Evolutionary conservation across 2,888 invertebrate genomes (phyloP).

Genomic region (Ectemnius continuus): DNA sequence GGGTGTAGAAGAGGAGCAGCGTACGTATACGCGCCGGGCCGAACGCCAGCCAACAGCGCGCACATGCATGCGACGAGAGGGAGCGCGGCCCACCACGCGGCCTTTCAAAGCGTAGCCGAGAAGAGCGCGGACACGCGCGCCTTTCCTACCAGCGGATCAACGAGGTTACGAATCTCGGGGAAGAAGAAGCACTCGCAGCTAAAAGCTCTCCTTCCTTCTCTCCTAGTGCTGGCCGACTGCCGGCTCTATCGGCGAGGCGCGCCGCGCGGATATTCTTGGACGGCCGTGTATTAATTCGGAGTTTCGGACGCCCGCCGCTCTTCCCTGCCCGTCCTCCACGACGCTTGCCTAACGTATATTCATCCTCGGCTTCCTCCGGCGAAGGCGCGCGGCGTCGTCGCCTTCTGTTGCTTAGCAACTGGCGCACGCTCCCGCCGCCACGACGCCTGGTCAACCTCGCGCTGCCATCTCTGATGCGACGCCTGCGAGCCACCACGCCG

Average conservation of each 20-base stretch:
- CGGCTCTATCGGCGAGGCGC: conserved; percentile 59
- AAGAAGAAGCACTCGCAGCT: conserved; percentile 56
- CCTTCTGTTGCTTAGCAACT: conserved; percentile 73
- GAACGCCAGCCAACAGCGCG: no score
- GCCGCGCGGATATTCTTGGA: conserved; percentile 70
- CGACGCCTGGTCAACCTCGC: not conserved
- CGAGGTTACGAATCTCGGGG: conserved; percentile 19
- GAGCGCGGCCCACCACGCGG: conserved; percentile 24
- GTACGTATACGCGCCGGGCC: no score
- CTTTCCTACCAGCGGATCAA: conserved; percentile 14
- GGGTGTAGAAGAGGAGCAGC: no score
- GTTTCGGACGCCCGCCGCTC: conserved; percentile 64
- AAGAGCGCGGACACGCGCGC: conserved; percentile 13
- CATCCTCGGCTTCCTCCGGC: conserved; percentile 34
- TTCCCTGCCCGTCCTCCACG: conserved; percentile 38
- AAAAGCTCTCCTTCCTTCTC: conserved; percentile 49
- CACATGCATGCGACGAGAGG: not conserved
- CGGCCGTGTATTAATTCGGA: conserved; percentile 71
- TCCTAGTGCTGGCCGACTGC: conserved; percentile 56
- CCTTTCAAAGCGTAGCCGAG: not conserved
- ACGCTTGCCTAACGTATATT: conserved; percentile 25
- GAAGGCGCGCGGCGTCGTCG: conserved; percentile 58
- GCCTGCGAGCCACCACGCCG: no score
- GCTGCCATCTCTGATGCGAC: conserved; percentile 29
- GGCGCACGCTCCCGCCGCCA: not conserved